Evolutionary conservation across 2,797 vertebrate species (phyloP).

Genomic region (Geotrypetes seraphini): DNA sequence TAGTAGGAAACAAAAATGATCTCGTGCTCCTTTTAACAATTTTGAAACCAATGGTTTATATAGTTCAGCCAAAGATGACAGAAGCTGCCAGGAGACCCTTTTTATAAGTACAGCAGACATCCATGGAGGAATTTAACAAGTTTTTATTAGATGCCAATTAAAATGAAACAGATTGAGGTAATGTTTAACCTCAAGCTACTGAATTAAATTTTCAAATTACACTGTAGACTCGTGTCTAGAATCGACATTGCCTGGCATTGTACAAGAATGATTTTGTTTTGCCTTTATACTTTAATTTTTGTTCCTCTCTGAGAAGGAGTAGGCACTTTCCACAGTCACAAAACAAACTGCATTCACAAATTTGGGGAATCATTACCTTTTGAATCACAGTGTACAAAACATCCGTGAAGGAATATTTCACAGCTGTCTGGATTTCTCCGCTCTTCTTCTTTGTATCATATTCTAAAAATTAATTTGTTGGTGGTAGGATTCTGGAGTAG

Average conservation of each 20-base stretch:
- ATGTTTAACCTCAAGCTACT: conserved; percentile 15
- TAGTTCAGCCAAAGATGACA: no score
- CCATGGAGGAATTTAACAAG: conserved; percentile 6
- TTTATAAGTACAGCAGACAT: no score
- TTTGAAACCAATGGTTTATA: no score
- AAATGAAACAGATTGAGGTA: conserved; percentile 9
- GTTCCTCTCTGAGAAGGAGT: conserved; percentile 5
- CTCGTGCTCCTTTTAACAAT: no score
- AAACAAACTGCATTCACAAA: conserved; percentile 23
- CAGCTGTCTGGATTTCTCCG: conserved; percentile 14
- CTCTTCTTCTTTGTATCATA: conserved; percentile 18
- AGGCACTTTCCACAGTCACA: conserved; percentile 13
- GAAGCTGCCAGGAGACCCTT: no score
- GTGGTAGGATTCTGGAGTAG: conserved; percentile 27
- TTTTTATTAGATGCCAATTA: conserved; percentile 20
- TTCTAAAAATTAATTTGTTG: conserved; percentile 38
- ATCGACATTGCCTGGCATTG: neutral
- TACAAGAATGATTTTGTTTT: conserved; percentile 18
- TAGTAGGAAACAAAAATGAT: no score
- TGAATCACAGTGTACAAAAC: conserved; percentile 31
- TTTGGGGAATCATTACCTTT: conserved; percentile 20
- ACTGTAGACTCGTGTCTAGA: conserved; percentile 27
- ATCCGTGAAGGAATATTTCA: conserved; percentile 34
- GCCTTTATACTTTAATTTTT: conserved; percentile 22
- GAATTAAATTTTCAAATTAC: conserved; percentile 29